Evolutionary conservation across 2,888 invertebrate species (phyloP).

Genomic region (Bombyx huttoni): DNA sequence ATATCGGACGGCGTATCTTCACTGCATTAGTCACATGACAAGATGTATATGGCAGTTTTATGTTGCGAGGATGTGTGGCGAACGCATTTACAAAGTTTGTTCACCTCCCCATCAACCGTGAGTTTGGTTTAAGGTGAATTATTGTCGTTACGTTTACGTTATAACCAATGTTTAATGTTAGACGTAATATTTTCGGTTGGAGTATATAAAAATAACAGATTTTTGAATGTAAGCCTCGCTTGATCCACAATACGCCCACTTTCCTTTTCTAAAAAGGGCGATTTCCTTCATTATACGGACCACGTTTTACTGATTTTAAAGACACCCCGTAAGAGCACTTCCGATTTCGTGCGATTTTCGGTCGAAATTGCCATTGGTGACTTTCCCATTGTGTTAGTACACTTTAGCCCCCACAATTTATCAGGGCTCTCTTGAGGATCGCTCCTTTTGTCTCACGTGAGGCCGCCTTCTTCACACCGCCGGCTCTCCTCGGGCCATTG

Average conservation of each 20-base stretch:
- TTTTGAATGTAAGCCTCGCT: constrained; percentile 7
- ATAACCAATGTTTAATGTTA: too few species aligned
- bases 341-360: constrained; percentile 34
- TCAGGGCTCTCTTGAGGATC: constrained; percentile 21
- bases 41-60: too few species aligned
- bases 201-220: too few species aligned
- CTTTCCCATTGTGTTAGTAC: constrained; percentile 17
- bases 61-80: too few species aligned
- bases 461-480: constrained; percentile 25
- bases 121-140: too few species aligned
- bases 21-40: too few species aligned
- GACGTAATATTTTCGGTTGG: too few species aligned
- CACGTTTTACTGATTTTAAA: constrained; percentile 43
- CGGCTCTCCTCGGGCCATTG: constrained; percentile 19
- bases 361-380: constrained; percentile 25
- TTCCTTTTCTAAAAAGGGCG: constrained; percentile 22
- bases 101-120: too few species aligned
- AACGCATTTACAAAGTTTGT: too few species aligned
- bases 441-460: constrained; percentile 36
- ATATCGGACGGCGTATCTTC: too few species aligned
- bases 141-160: too few species aligned
- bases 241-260: constrained; percentile 16
- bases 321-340: constrained; percentile 42
- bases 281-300: constrained; percentile 36
- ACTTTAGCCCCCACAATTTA: constrained; percentile 25